Evolutionary conservation across 2,797 vertebrate species (phyloP), one percentile per base, ranked within the genome.

Genomic region (Danio tinwini): DNA sequence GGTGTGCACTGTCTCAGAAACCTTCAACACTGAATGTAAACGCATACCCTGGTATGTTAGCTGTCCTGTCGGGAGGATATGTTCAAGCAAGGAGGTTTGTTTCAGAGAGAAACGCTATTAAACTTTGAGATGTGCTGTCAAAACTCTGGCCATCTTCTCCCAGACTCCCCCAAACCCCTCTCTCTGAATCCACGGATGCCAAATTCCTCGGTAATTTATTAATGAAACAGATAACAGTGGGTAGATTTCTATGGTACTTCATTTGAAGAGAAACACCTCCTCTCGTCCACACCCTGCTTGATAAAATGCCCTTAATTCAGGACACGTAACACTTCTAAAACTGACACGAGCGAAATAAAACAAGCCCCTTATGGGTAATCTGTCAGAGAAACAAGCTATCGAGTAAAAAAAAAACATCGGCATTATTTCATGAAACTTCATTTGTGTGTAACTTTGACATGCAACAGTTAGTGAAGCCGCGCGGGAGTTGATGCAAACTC

Each of bases 401-500:
- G 16, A 56, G 40, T 3, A 13, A 56, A 13, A 56, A 5, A 42
- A 29, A 29, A 29, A 29, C 40, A 44, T 17, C 19, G 7, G 2
- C 39, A n/a, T 5, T 5, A 17, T 67, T 68, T 5, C 0, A 65
- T 4, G 2, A 0, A 42, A 77, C 19, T 17, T 44, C 7, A 49
- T 9, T 11, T 39, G 5, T 19, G 6, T 50, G 55, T 10, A 78
- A 78, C 76, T 65, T 76, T 85, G 86, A 86, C 85, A 74, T 75
- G 84, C 88, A 90, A 86, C 91, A 93, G 90, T 93, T 92, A 89
- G 85, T 87, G 37, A 14, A 76, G 52, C n/a, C 16, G 8, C 52
- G 6, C n/a, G 52, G 59, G 45, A 17, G 9, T 64, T 85, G 81
- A 29, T 29, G 50, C 81, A 87, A 29, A 56, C 21, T 82, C 72